These are phyloP conservation scores for Thera obeliscata DNA, from an alignment of 2,888 invertebrate species.

Conservation along the genomic window DNA sequence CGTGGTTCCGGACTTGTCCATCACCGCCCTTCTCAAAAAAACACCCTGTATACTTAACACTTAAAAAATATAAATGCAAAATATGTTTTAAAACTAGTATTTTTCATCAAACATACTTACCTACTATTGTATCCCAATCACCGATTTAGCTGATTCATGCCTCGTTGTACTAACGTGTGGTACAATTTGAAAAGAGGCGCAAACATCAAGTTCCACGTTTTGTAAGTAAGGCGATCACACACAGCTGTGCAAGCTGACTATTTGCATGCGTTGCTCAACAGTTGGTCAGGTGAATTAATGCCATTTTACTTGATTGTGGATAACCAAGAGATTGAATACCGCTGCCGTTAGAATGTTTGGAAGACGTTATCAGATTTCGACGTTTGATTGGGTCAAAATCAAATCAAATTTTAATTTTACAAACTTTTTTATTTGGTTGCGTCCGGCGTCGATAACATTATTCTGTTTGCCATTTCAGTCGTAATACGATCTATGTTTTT, in stretches of 20 bases:
- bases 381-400: not conserved
- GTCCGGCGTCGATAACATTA: no score
- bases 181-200: slow-evolving; percentile 22
- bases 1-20: no score
- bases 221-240: slow-evolving; percentile 16
- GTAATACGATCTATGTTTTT: no score
- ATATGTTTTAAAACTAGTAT: no score
- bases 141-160: not conserved
- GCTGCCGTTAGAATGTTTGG: slow-evolving; percentile 15
- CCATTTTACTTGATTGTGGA: slow-evolving; percentile 18
- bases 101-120: no score
- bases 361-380: slow-evolving; percentile 10
- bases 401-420: no score
- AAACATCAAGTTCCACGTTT: slow-evolving; percentile 20
- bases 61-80: no score
- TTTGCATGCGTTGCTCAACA: slow-evolving; percentile 39
- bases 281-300: slow-evolving; percentile 10
- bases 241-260: slow-evolving; percentile 39
- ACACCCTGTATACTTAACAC: no score
- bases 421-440: no score
- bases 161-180: not conserved
- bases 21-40: no score
- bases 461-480: no score
- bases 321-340: slow-evolving; percentile 9
- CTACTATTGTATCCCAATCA: not conserved